Conservation (phyloP, 30 jellyfish, hydroid and myxozoan genomes). For the Sanderia malayensis region DNA sequence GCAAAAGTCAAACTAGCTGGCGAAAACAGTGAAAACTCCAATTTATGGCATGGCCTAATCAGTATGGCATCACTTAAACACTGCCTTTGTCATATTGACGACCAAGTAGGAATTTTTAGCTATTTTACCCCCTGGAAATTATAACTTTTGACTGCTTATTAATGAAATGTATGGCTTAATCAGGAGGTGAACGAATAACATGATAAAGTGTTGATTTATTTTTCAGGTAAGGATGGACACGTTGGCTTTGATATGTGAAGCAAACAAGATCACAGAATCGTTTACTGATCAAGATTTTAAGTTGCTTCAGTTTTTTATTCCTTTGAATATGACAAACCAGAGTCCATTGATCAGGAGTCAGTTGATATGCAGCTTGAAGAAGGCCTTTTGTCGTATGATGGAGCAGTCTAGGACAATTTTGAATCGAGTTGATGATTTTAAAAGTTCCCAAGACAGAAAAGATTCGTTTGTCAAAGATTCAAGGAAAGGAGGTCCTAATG, state of each 20-base stretch:
- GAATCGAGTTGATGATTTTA: background rate
- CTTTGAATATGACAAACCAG: constrained; percentile 73
- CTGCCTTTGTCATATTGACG: constrained; percentile 71
- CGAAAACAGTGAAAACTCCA: background rate
- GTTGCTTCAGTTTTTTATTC: constrained; percentile 55
- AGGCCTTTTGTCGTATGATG: constrained; percentile 51
- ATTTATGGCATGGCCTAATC: constrained; percentile 66
- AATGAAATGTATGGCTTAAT: too few relatives aligned
- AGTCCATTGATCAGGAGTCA: constrained; percentile 79
- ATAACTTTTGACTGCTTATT: too few relatives aligned
- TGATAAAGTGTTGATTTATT: background rate
- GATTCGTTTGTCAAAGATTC: background rate
- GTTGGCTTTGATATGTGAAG: constrained; percentile 65
- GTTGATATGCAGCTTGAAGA: constrained; percentile 39
- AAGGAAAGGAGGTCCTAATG: background rate
- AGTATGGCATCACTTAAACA: constrained; percentile 44
- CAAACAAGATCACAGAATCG: constrained; percentile 77
- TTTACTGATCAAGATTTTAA: constrained; percentile 51
- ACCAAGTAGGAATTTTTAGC: constrained; percentile 67
- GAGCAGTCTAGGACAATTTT: constrained; percentile 25
- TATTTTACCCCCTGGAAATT: too few relatives aligned
- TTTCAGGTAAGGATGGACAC: constrained; percentile 74
- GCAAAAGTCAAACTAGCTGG: constrained; percentile 15
- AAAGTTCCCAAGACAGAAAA: background rate
- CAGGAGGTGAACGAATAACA: too few relatives aligned